Conservation (phyloP, 2,888 invertebrate genomes). For the Scelioninae gen. 1 region DNA sequence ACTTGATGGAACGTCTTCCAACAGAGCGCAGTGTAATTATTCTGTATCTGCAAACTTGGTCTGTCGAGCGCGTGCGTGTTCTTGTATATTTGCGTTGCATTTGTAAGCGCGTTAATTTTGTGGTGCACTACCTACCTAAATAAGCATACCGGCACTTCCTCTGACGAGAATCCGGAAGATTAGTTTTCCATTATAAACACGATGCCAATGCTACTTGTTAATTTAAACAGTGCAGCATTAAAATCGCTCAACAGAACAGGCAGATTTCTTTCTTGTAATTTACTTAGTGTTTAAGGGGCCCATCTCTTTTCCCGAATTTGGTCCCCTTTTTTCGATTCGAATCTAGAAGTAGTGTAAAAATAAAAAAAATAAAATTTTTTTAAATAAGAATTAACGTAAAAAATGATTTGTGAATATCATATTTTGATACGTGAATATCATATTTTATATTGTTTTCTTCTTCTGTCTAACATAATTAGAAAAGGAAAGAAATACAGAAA, state of each 20-base stretch:
- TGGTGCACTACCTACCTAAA: slow-evolving; percentile 65
- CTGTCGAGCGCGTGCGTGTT: slow-evolving; percentile 67
- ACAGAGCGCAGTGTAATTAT: slow-evolving; percentile 63
- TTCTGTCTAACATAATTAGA: too few species aligned
- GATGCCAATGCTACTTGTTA: slow-evolving; percentile 58
- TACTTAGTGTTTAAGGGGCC: too few species aligned
- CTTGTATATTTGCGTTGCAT: slow-evolving; percentile 68
- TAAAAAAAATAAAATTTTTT: too few species aligned
- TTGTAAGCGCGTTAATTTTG: slow-evolving; percentile 70
- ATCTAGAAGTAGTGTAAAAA: too few species aligned
- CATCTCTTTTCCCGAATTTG: too few species aligned
- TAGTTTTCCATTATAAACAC: slow-evolving; percentile 71
- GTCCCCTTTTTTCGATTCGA: too few species aligned
- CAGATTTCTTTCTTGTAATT: not conserved
- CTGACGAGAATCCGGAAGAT: slow-evolving; percentile 68
- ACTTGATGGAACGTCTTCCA: slow-evolving; percentile 69
- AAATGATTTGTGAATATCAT: too few species aligned
- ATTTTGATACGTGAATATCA: too few species aligned
- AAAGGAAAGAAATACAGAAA: too few species aligned
- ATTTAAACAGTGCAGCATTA: slow-evolving; percentile 54
- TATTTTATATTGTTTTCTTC: too few species aligned
- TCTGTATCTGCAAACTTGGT: slow-evolving; percentile 67
- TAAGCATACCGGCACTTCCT: slow-evolving; percentile 62
- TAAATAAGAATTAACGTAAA: too few species aligned
- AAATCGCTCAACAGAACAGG: slow-evolving; percentile 16